Conservation (phyloP, 2,113 vertebrate species). For the Brachyhypopomus occidentalis region DNA sequence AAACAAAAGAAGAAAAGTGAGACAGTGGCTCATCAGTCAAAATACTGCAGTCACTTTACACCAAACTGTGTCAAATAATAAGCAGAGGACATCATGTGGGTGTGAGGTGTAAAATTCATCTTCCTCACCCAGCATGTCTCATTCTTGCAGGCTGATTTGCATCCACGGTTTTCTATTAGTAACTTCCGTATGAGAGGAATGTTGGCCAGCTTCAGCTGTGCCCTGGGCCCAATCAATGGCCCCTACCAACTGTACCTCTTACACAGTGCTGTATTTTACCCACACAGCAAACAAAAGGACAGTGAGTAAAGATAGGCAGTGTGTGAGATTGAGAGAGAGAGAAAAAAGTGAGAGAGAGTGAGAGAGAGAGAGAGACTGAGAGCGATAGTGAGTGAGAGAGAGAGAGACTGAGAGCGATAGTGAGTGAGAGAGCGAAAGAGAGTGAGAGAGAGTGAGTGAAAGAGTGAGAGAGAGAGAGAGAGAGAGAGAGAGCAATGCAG, state of each 20-base stretch:
- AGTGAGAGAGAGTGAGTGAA: background rate
- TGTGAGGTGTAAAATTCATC: background rate
- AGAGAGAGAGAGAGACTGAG: too few species aligned
- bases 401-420: background rate
- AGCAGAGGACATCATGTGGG: background rate
- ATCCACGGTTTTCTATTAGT: slow-evolving; percentile 28
- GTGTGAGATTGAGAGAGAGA: background rate
- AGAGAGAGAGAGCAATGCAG: slow-evolving; percentile 3
- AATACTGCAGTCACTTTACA: too few species aligned
- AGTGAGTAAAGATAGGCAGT: background rate
- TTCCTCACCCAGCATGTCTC: background rate
- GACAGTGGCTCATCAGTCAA: too few species aligned
- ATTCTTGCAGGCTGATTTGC: slow-evolving; percentile 18
- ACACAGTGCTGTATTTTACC: background rate
- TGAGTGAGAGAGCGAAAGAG: background rate
- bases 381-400: background rate
- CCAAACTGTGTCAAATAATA: background rate
- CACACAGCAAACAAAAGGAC: slow-evolving; percentile 30
- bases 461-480: background rate
- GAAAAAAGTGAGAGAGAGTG: too few species aligned
- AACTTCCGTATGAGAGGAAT: background rate
- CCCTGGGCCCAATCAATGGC: slow-evolving; percentile 17
- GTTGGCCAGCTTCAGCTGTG: background rate
- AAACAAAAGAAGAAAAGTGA: too few species aligned
- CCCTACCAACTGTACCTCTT: background rate